These are phyloP conservation scores for Mugil cephalus DNA, from an alignment of 2,113 vertebrate species.

Conservation along the genomic window DNA sequence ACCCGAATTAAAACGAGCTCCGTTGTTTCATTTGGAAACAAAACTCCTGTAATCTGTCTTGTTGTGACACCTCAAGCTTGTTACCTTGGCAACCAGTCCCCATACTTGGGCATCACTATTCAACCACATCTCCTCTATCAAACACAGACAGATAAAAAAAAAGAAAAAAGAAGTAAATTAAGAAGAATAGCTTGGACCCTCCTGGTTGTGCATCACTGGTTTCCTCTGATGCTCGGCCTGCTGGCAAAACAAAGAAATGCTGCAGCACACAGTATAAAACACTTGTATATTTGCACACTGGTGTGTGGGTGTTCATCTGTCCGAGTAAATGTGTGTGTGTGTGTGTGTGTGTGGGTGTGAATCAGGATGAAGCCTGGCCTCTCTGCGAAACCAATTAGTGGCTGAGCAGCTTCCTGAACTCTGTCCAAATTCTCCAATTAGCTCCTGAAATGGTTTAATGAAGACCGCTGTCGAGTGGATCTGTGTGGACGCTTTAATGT, in stretches of 20 bases:
- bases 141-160: slow-evolving; percentile 8
- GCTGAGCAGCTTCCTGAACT: slow-evolving; percentile 24
- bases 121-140: slow-evolving; percentile 1
- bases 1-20: background rate
- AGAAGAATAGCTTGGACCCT: slow-evolving; percentile 3
- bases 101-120: slow-evolving; percentile 17
- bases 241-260: slow-evolving; percentile 9
- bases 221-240: background rate
- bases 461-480: background rate
- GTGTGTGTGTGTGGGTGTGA: background rate
- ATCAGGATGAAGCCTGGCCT: background rate
- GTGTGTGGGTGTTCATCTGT: background rate
- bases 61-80: slow-evolving; percentile 35
- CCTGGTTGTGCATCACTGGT: background rate
- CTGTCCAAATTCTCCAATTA: slow-evolving; percentile 34
- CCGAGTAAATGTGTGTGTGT: background rate
- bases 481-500: background rate
- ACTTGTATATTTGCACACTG: background rate
- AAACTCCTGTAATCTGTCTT: slow-evolving; percentile 30
- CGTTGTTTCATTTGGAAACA: background rate
- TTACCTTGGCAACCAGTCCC: slow-evolving; percentile 65
- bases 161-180: background rate
- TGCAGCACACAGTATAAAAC: too few species aligned
- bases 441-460: slow-evolving; percentile 1
- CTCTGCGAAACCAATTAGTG: slow-evolving; percentile 32